These are phyloP conservation scores for Platycercus adscitus DNA, from an alignment of 2,113 vertebrate genomes.

Conservation along the genomic window DNA sequence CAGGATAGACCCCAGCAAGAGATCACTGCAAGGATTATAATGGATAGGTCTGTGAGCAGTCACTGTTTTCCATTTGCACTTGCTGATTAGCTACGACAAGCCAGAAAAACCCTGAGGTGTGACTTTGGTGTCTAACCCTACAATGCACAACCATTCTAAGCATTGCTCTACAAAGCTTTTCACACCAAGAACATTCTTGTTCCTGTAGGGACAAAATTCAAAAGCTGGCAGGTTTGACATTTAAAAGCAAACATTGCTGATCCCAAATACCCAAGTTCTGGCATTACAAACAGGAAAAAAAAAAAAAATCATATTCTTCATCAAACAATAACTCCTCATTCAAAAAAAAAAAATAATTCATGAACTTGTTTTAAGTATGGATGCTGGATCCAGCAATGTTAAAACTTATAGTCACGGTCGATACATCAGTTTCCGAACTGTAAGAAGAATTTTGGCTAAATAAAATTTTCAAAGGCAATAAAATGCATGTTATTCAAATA, in stretches of 20 bases:
- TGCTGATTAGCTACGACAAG: neutral
- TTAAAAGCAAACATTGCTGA: neutral
- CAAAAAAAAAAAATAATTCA: constrained; percentile 3
- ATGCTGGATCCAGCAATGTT: neutral
- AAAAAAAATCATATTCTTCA: neutral
- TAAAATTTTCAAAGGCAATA: neutral
- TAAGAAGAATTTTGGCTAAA: neutral
- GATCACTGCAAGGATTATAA: neutral
- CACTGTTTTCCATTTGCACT: neutral
- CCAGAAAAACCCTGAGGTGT: neutral
- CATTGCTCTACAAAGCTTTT: neutral
- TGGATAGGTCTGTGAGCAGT: neutral
- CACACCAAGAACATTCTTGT: neutral
- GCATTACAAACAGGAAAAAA: neutral
- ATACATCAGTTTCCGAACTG: neutral
- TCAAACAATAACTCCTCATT: neutral
- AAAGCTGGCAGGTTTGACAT: neutral
- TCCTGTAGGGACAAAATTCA: neutral
- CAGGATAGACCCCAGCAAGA: accelerated
- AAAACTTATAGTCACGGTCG: neutral
- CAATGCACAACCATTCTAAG: neutral
- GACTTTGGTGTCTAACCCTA: neutral
- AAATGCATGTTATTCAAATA: neutral
- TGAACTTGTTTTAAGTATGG: neutral
- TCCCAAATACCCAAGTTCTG: neutral